Evolutionary conservation across 2,113 vertebrate genomes (phyloP), one percentile per base, ranked within the genome.

Genomic region (Kryptolebias marmoratus): DNA sequence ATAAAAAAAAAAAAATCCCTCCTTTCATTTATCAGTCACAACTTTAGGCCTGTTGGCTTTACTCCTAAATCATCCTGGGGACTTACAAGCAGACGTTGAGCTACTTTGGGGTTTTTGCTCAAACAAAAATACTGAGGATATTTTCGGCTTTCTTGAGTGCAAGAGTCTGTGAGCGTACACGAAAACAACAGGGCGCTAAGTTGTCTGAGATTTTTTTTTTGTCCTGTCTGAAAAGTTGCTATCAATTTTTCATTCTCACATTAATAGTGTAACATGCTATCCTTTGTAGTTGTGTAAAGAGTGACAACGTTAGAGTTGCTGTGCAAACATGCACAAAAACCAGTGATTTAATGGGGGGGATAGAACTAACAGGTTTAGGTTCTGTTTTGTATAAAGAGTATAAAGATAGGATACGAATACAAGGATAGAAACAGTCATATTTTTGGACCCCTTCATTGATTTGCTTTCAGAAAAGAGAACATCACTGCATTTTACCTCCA

Each of bases 31-130:
- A 72, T 68, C 67, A 63, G 52, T 60, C 22, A 50, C 50, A 50
- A 64, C 11, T 44, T 27, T 54, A 36, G 16, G 49, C 56, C 22
- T 56, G 47, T 53, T 4, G 56, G 22, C 36, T 60, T 58, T 64
- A 30, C 13, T 32, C 65, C 9, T 6, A 61, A 68, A 80, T 75
- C 71, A 75, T 67, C 79, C 42, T 8, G 22, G 73, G 68, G 59
- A 80, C 75, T 81, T 80, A 61, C 60, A 73, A 75, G 62, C 54
- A 70, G 61, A 63, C 68, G 64, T 68, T 59, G 59, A 22, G 32
- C 75, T 52, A 31, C 68, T 60, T 50, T 63, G 50, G 50, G 58
- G 62, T 73, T 64, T 49, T 42, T 3, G 28, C 47, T 50, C 47
- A 48, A 54, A 75, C 74, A 65, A 71, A 72, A 76, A 73, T 68